Conservation (phyloP, 1,140 invertebrate species). For the Saccostrea cuccullata region DNA sequence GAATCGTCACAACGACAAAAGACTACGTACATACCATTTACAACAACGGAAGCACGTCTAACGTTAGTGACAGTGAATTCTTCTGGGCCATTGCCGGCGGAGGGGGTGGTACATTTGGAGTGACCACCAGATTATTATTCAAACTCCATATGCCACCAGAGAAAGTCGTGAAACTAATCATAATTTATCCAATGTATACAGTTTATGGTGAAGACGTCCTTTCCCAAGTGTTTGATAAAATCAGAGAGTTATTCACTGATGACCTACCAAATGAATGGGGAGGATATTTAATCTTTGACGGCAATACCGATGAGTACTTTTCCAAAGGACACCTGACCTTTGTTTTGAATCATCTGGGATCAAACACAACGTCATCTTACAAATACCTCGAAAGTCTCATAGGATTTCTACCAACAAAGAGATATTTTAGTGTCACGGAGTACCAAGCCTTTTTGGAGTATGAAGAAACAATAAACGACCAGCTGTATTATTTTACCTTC, state of each 20-base stretch:
- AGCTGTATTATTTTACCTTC: slow-evolving; percentile 17
- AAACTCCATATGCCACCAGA: slow-evolving; percentile 55
- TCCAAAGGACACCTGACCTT: background rate
- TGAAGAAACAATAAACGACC: background rate
- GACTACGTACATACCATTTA: slow-evolving; percentile 8
- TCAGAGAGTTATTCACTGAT: background rate
- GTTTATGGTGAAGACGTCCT: too few species aligned
- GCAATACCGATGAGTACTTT: background rate
- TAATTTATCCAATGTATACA: slow-evolving; percentile 14
- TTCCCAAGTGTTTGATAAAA: background rate
- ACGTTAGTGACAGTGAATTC: slow-evolving; percentile 44
- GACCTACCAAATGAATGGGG: slow-evolving; percentile 50
- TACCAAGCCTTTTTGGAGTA: slow-evolving; percentile 53
- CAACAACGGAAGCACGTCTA: background rate
- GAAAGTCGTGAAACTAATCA: background rate
- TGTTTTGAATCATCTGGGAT: slow-evolving; percentile 50
- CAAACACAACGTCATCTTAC: background rate
- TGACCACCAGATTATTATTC: slow-evolving; percentile 52
- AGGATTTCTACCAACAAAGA: slow-evolving; percentile 28
- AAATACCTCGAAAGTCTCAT: slow-evolving; percentile 34
- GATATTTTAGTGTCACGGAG: slow-evolving; percentile 6
- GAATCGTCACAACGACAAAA: slow-evolving; percentile 16
- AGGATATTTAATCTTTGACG: slow-evolving; percentile 45
- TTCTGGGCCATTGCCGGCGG: slow-evolving; percentile 67
- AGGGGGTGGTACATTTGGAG: slow-evolving; percentile 66